Evolutionary conservation across 2,888 invertebrate genomes (phyloP), one percentile per base, ranked within the genome.

Genomic region (Eupithecia inturbata): DNA sequence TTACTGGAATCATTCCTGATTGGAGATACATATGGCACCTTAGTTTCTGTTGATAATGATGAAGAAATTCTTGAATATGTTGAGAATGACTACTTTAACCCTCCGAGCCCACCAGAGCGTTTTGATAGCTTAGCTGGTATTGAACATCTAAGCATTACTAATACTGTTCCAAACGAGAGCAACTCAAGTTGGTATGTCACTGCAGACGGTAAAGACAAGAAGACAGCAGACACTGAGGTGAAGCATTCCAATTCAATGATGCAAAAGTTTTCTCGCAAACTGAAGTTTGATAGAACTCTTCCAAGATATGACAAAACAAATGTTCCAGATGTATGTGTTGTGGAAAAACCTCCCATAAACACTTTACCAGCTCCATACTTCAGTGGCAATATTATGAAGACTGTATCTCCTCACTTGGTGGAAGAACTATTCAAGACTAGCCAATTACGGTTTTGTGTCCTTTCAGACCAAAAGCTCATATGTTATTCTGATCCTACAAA

Each of bases 341-440:
- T 96, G 53, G 95, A 95, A 70, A 88, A 95, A 77, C 96, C 96
- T 0, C 86, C 92, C 45, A 85, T 96, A 33, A 93, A 94, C 26
- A 88, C 87, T 67, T 87, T 92, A 72, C 89, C 94, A 4, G 91
- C 89, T 3, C 84, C 95, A 9, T 95, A 95, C 77, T 96, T 95
- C 80, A 95, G 95, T 81, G 97, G 97, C 0, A 93, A 95, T 81
- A 87, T 97, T 76, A 96, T 95, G 74, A 95, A 95, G 82, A 92
- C 95, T 57, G 93, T 95, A 6, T 93, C 94, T 10, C 74, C 74
- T 3, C 96, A 96, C 12, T 95, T 96, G 0, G 96, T 96, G 1
- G 97, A 97, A 80, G 96, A 97, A 79, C 92, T 97, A 72, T 96
- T 97, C 70, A 97, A 97, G 78, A 97, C 97, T 86, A 96, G 97